These are phyloP conservation scores for Ganaspis sp. DNA, from an alignment of 1,140 invertebrate species.

Conservation along the genomic window DNA sequence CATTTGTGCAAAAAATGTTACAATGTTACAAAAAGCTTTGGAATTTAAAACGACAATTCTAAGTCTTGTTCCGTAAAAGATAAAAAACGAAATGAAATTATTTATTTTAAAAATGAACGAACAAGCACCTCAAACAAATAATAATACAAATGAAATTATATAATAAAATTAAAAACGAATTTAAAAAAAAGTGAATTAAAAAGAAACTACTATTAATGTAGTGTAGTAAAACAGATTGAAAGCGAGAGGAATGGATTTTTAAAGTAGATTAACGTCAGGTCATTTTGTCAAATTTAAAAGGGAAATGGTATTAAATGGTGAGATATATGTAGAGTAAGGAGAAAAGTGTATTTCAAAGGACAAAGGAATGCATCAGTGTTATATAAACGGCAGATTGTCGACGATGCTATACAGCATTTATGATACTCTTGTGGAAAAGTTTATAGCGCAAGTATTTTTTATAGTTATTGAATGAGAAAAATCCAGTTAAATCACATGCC, in stretches of 20 bases:
- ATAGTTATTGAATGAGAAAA: constrained; percentile 2
- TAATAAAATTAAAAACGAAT: too few relatives aligned
- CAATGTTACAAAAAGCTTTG: too few relatives aligned
- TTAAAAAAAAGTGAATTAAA: too few relatives aligned
- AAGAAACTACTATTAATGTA: too few relatives aligned
- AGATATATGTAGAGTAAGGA: not conserved
- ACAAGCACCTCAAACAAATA: too few relatives aligned
- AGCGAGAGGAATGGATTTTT: not conserved
- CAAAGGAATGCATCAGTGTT: constrained; percentile 24
- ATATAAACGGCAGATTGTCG: constrained; percentile 24
- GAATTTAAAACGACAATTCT: too few relatives aligned
- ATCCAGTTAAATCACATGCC: not conserved
- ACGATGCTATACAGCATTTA: constrained; percentile 5
- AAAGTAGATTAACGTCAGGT: not conserved
- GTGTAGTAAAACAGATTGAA: not conserved
- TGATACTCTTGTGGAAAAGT: not conserved
- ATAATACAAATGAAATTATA: too few relatives aligned
- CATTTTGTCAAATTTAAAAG: not conserved
- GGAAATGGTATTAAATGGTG: not conserved
- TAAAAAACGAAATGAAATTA: too few relatives aligned
- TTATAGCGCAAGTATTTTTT: not conserved
- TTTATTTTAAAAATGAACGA: too few relatives aligned
- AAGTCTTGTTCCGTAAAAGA: too few relatives aligned
- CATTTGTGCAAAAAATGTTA: too few relatives aligned
- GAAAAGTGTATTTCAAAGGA: constrained; percentile 21